Evolutionary conservation across 2,113 vertebrate genomes (phyloP).

Genomic region (Oreochromis aureus): DNA sequence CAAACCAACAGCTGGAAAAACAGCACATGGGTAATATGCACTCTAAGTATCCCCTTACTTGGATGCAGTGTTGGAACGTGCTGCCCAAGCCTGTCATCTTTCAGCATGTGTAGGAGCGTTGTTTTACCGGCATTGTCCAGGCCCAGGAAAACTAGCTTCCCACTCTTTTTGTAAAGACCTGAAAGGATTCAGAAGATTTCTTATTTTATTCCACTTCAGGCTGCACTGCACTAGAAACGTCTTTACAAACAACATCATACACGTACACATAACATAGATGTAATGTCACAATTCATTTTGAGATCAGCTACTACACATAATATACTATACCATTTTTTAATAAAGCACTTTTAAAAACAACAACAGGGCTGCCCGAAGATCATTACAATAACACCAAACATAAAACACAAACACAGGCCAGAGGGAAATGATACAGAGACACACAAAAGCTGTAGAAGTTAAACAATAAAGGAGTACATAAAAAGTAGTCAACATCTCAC

Average conservation of each 20-base stretch:
- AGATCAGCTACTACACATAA: neutral
- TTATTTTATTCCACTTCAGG: neutral
- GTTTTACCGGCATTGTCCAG: slow-evolving; percentile 98
- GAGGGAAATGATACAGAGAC: neutral
- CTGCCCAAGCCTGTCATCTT: slow-evolving; percentile 91
- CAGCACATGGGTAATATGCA: neutral
- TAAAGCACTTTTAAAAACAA: neutral
- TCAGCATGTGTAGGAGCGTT: slow-evolving; percentile 95
- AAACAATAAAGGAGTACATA: neutral
- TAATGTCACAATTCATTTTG: neutral
- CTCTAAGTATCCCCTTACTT: slow-evolving; percentile 70
- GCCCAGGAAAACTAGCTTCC: slow-evolving; percentile 94
- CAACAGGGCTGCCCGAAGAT: neutral
- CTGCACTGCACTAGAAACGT: neutral
- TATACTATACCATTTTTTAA: neutral
- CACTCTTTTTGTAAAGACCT: slow-evolving; percentile 95
- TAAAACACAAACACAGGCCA: neutral
- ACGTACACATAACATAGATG: neutral
- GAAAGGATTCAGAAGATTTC: neutral
- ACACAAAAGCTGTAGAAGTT: neutral
- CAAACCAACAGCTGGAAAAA: neutral
- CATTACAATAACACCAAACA: neutral
- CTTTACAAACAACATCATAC: neutral
- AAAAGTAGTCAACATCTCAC: neutral
- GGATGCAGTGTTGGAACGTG: slow-evolving; percentile 95